Evolutionary conservation across 2,113 vertebrate genomes (phyloP).

Genomic region (Narcine bancroftii): DNA sequence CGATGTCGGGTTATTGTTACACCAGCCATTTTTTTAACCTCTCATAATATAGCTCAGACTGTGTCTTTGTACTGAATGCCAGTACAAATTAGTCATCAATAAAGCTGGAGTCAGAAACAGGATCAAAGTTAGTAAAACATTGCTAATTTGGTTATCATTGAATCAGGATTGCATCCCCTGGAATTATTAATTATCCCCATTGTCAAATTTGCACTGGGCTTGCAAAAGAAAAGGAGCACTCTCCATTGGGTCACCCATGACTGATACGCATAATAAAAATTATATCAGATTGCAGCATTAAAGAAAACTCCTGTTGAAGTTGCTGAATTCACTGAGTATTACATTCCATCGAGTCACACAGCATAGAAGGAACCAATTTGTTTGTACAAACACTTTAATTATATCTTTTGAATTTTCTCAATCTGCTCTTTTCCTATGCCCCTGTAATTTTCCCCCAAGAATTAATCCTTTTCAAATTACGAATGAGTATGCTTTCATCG

Average conservation of each 20-base stretch:
- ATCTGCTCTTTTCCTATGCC: not conserved
- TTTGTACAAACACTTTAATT: not conserved
- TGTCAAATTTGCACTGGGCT: no score
- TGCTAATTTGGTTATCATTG: not conserved
- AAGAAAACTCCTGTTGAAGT: slow-evolving; percentile 8
- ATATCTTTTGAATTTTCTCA: not conserved
- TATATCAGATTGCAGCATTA: slow-evolving; percentile 8
- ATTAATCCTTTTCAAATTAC: not conserved
- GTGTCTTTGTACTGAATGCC: no score
- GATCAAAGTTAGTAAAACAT: not conserved
- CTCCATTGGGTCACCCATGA: not conserved
- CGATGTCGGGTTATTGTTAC: no score
- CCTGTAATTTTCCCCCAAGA: no score
- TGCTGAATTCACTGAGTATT: not conserved
- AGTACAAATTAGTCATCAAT: not conserved
- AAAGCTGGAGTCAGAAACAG: not conserved
- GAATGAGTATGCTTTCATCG: not conserved
- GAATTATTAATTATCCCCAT: no score
- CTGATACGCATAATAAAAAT: not conserved
- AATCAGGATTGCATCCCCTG: no score
- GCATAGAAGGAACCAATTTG: not conserved
- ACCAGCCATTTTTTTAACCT: no score
- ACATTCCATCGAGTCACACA: not conserved
- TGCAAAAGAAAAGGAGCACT: not conserved
- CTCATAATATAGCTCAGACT: no score